Evolutionary conservation across 2,113 vertebrate genomes (phyloP).

Genomic region (Lepus timidus): DNA sequence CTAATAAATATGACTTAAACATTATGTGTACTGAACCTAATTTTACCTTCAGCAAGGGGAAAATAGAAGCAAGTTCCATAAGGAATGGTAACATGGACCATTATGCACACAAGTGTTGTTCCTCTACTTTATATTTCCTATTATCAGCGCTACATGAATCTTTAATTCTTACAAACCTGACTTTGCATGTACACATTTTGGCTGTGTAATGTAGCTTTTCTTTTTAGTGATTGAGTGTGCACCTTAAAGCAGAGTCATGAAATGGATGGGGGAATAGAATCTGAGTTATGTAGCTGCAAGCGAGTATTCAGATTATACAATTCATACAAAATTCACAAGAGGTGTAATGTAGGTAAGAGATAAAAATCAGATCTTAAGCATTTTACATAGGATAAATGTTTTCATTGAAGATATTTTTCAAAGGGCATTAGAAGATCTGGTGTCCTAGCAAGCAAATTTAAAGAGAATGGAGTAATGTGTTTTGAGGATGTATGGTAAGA

Average conservation of each 20-base stretch:
- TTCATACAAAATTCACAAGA: constrained; percentile 62
- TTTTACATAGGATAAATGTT: constrained; percentile 58
- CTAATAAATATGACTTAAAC: background rate
- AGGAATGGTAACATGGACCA: background rate
- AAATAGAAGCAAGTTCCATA: constrained; percentile 29
- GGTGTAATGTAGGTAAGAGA: constrained; percentile 47
- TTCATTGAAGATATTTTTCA: constrained; percentile 58
- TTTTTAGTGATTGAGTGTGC: constrained; percentile 63
- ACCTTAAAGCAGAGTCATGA: constrained; percentile 56
- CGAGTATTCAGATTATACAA: constrained; percentile 46
- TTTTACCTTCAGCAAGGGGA: background rate
- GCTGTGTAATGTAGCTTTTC: constrained; percentile 47
- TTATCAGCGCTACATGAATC: background rate
- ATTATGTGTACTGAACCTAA: background rate
- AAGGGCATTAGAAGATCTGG: background rate
- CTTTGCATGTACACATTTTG: background rate
- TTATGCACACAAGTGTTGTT: background rate
- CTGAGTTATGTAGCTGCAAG: constrained; percentile 32
- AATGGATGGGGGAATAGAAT: constrained; percentile 57
- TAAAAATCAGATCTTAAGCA: constrained; percentile 51
- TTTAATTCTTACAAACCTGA: constrained; percentile 58
- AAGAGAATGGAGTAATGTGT: constrained; percentile 37
- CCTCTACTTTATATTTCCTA: background rate
- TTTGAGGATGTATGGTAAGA: background rate
- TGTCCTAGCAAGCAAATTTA: constrained; percentile 44